Conservation (phyloP, 2,113 vertebrate genomes). For the Tragelaphus scriptus region DNA sequence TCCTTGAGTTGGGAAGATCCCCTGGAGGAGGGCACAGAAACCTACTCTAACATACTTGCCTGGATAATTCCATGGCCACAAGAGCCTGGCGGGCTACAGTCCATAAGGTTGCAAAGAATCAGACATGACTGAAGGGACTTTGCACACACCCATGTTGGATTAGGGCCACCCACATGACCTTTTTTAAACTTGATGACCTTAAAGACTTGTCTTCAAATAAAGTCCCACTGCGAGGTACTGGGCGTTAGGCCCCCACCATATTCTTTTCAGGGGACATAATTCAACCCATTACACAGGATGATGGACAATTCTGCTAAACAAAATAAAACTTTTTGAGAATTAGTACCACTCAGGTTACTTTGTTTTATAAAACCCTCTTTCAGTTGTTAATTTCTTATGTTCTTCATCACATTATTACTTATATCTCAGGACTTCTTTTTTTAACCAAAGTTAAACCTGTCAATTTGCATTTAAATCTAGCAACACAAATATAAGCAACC, state of each 20-base stretch:
- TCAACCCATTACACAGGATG: neutral
- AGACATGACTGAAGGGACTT: neutral
- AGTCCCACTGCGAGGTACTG: neutral
- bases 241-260: accelerated
- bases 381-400: neutral
- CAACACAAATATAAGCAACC: neutral
- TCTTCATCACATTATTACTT: neutral
- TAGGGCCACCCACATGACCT: accelerated
- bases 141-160: neutral
- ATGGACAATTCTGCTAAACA: neutral
- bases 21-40: neutral
- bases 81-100: neutral
- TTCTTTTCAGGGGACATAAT: neutral
- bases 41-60: neutral
- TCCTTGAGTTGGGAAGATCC: neutral
- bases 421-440: neutral
- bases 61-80: neutral
- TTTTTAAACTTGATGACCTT: neutral
- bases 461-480: neutral
- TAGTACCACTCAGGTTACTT: neutral
- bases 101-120: neutral
- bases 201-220: neutral
- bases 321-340: neutral
- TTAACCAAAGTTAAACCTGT: neutral
- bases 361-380: neutral